A percentile compares a stretch with the other conserved stretches of the same genome.
These are phyloP conservation scores for Tretioscincus oriximinensis DNA, from an alignment of 2,113 vertebrate species.

Conservation along the genomic window DNA sequence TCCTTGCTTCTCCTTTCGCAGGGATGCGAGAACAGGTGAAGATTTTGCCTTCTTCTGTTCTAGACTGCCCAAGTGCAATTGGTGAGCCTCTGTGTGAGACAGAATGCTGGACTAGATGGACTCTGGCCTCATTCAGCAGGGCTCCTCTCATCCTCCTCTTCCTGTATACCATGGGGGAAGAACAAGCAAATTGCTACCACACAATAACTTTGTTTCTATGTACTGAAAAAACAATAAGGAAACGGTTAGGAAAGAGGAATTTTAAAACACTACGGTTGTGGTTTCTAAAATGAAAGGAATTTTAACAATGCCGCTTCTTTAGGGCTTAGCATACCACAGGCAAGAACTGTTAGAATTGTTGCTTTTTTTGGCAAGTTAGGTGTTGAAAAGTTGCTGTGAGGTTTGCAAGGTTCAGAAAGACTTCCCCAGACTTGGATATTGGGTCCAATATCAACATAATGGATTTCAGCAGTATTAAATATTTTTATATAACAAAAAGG, in stretches of 20 bases:
- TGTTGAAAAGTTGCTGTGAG: neutral
- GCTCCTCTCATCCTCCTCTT: too few relatives aligned
- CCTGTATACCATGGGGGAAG: too few relatives aligned
- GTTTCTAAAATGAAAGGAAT: constrained; percentile 1
- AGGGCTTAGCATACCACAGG: neutral
- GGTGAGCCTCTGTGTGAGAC: too few relatives aligned
- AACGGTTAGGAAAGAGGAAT: neutral
- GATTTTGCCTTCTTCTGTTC: too few relatives aligned
- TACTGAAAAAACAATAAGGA: neutral
- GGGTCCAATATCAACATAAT: too few relatives aligned
- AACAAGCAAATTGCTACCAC: neutral
- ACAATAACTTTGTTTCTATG: neutral
- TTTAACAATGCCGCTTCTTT: constrained; percentile 30
- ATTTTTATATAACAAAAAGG: too few relatives aligned
- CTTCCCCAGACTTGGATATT: too few relatives aligned
- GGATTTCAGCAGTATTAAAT: too few relatives aligned
- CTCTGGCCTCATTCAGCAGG: too few relatives aligned
- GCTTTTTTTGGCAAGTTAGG: neutral
- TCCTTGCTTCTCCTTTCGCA: neutral
- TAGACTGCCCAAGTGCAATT: too few relatives aligned
- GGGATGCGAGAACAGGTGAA: neutral
- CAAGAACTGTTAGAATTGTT: neutral
- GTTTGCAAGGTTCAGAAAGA: neutral
- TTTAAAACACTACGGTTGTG: constrained; percentile 3
- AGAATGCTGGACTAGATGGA: too few relatives aligned